Conservation (phyloP, 2,888 invertebrate species). For the Lymantria monacha region DNA sequence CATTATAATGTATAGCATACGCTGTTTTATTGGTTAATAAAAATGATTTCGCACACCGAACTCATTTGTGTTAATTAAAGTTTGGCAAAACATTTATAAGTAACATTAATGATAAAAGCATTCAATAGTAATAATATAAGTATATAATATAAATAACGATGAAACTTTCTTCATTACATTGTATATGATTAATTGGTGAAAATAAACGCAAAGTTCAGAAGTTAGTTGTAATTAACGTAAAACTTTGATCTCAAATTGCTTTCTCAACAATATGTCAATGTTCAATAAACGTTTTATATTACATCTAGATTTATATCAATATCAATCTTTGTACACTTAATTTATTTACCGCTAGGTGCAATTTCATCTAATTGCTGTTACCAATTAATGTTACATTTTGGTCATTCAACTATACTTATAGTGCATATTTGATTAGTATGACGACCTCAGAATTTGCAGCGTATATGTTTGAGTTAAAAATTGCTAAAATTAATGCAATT, state of each 20-base stretch:
- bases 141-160: slow-evolving; percentile 13
- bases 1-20: slow-evolving; percentile 30
- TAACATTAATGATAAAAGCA: slow-evolving; percentile 40
- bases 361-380: neutral
- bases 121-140: slow-evolving; percentile 19
- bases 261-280: slow-evolving; percentile 15
- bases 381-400: neutral
- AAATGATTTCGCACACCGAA: slow-evolving; percentile 43
- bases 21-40: slow-evolving; percentile 48
- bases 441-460: no score
- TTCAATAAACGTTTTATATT: neutral
- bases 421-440: no score
- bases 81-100: slow-evolving; percentile 41
- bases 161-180: neutral
- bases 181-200: neutral
- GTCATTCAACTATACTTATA: no score
- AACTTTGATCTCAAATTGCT: slow-evolving; percentile 21
- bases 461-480: no score
- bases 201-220: neutral
- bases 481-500: no score
- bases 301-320: neutral
- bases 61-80: slow-evolving; percentile 45
- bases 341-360: neutral
- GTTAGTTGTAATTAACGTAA: neutral
- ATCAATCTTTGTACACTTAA: neutral